phyloP scores from a whole-genome alignment of 2,113 vertebrate genomes.

The Polypterus senegalus region DNA sequence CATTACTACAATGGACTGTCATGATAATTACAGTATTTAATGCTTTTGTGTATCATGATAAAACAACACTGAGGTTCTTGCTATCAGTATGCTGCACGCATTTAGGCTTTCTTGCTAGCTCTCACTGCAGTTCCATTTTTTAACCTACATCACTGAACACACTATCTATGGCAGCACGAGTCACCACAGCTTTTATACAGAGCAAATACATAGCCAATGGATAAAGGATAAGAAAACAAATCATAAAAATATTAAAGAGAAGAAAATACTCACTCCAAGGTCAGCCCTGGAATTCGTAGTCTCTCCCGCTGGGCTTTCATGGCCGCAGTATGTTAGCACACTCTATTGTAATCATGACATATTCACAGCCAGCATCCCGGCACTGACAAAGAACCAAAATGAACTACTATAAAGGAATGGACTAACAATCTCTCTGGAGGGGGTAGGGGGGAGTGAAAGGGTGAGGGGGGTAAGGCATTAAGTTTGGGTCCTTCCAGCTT shows the following conservation, averaged over 20 bases:
- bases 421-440: constrained; percentile 52
- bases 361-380: constrained; percentile 64
- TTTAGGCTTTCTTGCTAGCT: constrained; percentile 26
- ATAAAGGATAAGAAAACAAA: constrained; percentile 29
- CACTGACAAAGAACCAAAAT: constrained; percentile 73
- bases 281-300: constrained; percentile 97
- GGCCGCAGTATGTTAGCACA: constrained; percentile 64
- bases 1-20: constrained; percentile 39
- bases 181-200: constrained; percentile 22
- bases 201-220: constrained; percentile 11
- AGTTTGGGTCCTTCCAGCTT: constrained; percentile 74
- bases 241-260: constrained; percentile 59
- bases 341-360: constrained; percentile 88
- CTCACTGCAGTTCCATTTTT: constrained; percentile 32
- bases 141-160: constrained; percentile 17
- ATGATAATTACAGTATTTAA: constrained; percentile 36
- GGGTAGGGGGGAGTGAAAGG: constrained; percentile 14
- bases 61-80: constrained; percentile 21
- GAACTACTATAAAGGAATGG: constrained; percentile 67
- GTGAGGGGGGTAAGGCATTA: constrained; percentile 22
- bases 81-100: constrained; percentile 32
- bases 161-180: constrained; percentile 26
- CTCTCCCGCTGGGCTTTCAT: constrained; percentile 99
- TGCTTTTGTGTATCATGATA: constrained; percentile 20
- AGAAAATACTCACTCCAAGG: constrained; percentile 97